Base-by-base conservation (phyloP, 1,140 invertebrate species). In the Rhopalosiphum maidis region DNA sequence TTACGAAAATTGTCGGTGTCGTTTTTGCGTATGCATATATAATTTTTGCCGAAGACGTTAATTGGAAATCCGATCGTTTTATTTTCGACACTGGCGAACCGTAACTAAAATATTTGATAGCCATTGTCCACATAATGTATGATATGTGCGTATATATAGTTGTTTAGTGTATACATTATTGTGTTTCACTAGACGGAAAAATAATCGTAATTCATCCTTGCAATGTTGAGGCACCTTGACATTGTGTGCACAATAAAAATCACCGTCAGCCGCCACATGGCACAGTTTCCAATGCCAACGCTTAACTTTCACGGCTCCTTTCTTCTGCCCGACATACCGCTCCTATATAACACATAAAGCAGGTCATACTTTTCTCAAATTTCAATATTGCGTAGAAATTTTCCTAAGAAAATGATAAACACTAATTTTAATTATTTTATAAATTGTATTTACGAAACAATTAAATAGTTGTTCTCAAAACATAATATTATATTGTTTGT, bases 171-270 rank as follows among this genome's bases (percentile, higher is more conserved):
- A 23, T 37, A 83, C 35, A 46, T 46, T 46, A 35, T 41, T 43
- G 22, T 30, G 86, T 37, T 89, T 89, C 5, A 54, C 35, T 48
- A 55, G 22, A 35, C 35, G 46, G 25, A 55, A 54, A 54, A 55
- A 37, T 25, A 89, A 55, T 89, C 51, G 48, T 55, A 25, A 9
- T 89, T 89, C n/a, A 55, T 54, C 51, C 48, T 55, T 55, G 51
- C 88, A 55, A 92, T 93, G 91, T 93, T 93, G 91, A 86, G 91
- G 46, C 77, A 86, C 91, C 91, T 93, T 93, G 82, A 93, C 91
- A 93, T 93, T 93, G 91, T 86, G 91, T 86, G 91, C 91, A 93
- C 91, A 93, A 93, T 93, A 93, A 93, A 93, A 93, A 93, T 93
- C 48, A 93, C 48, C n/a, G 91, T 86, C 91, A 30, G 68, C 82